phyloP scores from a whole-genome alignment of 2,888 invertebrate species.

The Camptogramma bilineatum region DNA sequence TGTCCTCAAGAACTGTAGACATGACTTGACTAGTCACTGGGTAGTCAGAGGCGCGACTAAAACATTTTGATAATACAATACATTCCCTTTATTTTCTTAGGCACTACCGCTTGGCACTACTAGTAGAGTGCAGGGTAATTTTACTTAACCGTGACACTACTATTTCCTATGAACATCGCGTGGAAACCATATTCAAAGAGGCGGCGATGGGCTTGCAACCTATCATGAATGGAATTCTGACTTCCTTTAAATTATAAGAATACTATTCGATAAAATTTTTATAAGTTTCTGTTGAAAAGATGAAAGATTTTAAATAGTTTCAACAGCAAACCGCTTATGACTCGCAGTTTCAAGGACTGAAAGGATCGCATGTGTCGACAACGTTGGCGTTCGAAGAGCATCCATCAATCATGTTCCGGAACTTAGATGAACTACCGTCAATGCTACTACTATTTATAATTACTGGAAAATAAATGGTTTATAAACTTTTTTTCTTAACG shows the following conservation, averaged over 20 bases:
- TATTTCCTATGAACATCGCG: no score
- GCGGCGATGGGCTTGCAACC: not conserved
- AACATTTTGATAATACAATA: no score
- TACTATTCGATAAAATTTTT: no score
- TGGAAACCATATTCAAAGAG: no score
- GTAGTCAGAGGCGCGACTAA: no score
- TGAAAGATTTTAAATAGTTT: not conserved
- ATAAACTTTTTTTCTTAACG: not conserved
- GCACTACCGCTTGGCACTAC: no score
- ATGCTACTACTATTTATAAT: constrained; percentile 7
- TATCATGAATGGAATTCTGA: no score
- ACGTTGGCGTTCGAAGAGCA: constrained; percentile 55
- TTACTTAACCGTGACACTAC: no score
- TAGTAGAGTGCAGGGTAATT: no score
- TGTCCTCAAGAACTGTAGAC: no score
- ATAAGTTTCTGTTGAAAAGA: not conserved
- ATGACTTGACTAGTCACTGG: no score
- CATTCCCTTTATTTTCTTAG: no score
- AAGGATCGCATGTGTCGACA: constrained; percentile 59
- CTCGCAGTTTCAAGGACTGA: constrained; percentile 45
- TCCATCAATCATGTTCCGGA: constrained; percentile 72
- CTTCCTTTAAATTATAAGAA: not conserved
- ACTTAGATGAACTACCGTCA: constrained; percentile 48
- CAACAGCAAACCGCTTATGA: constrained; percentile 36
- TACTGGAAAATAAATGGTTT: not conserved